phyloP scores from a whole-genome alignment of 2,888 invertebrate species.

The Sinelater perroti region DNA sequence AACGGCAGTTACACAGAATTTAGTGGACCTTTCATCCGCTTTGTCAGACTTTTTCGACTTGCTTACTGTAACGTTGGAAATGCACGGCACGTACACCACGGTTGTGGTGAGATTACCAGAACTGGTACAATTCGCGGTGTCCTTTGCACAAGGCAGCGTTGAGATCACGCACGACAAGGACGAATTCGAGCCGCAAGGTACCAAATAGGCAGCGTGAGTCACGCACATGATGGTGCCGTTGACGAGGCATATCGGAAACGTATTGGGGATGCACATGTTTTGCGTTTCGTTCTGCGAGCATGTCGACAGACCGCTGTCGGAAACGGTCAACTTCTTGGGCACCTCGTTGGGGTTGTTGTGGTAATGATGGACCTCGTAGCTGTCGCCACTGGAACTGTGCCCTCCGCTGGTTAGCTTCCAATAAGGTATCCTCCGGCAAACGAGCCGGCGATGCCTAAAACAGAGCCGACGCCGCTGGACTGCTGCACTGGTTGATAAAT shows the following conservation, averaged over 20 bases:
- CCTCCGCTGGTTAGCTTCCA: constrained; percentile 24
- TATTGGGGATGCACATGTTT: constrained; percentile 54
- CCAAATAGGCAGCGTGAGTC: constrained; percentile 52
- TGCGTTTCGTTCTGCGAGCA: constrained; percentile 54
- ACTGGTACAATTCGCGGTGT: constrained; percentile 49
- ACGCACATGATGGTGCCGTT: constrained; percentile 59
- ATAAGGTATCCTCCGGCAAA: constrained; percentile 31
- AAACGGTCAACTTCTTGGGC: constrained; percentile 50
- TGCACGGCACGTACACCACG: constrained; percentile 51
- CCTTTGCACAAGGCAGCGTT: constrained; percentile 53
- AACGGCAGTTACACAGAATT: constrained; percentile 31
- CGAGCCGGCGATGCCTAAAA: constrained; percentile 28
- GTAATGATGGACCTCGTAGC: constrained; percentile 57
- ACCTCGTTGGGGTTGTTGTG: constrained; percentile 52
- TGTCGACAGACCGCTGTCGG: constrained; percentile 53
- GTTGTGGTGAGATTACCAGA: constrained; percentile 45
- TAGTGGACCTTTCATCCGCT: too few species aligned
- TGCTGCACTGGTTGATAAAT: constrained; percentile 31
- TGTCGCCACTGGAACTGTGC: constrained; percentile 39
- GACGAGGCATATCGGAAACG: constrained; percentile 55
- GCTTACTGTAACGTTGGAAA: constrained; percentile 47
- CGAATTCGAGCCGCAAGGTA: constrained; percentile 50
- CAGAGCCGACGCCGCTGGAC: constrained; percentile 21
- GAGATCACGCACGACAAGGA: constrained; percentile 51
- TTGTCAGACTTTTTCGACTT: not conserved